These are phyloP conservation scores for Mustela erminea DNA, from an alignment of 2,797 vertebrate genomes.

Conservation along the genomic window DNA sequence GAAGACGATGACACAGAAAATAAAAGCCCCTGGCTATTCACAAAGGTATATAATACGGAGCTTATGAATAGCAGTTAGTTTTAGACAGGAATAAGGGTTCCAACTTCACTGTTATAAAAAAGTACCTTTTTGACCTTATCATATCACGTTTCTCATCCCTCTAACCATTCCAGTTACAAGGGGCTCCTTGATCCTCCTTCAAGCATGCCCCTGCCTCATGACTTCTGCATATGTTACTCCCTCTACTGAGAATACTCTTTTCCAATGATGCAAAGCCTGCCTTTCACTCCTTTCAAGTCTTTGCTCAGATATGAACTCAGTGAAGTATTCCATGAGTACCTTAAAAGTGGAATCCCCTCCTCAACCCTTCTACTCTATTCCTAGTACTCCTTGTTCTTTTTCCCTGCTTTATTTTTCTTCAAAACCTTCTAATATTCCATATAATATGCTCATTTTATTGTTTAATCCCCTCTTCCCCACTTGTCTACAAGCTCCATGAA, in stretches of 20 bases:
- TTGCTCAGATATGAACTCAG: not conserved
- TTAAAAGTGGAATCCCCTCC: conserved; percentile 2
- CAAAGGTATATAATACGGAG: not conserved
- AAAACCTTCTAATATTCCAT: not conserved
- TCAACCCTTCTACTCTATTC: not conserved
- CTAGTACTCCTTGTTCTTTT: not conserved
- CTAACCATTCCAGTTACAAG: not conserved
- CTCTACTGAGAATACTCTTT: not conserved
- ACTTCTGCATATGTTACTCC: not conserved
- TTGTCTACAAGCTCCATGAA: not conserved
- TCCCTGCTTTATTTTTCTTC: not conserved
- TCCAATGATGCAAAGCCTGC: not conserved
- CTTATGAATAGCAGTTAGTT: not conserved
- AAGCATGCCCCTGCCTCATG: not conserved
- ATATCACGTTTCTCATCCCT: not conserved
- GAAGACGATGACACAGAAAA: not conserved
- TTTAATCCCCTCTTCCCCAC: not conserved
- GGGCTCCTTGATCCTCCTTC: not conserved
- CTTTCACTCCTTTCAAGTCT: not conserved
- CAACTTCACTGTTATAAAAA: not conserved
- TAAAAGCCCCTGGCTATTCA: not conserved
- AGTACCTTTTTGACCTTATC: conserved; percentile 1
- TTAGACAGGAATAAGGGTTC: not conserved
- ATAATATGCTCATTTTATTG: not conserved
- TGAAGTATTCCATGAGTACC: not conserved